Conservation (phyloP, 2,888 invertebrate genomes). For the Xestia rhomboidea region DNA sequence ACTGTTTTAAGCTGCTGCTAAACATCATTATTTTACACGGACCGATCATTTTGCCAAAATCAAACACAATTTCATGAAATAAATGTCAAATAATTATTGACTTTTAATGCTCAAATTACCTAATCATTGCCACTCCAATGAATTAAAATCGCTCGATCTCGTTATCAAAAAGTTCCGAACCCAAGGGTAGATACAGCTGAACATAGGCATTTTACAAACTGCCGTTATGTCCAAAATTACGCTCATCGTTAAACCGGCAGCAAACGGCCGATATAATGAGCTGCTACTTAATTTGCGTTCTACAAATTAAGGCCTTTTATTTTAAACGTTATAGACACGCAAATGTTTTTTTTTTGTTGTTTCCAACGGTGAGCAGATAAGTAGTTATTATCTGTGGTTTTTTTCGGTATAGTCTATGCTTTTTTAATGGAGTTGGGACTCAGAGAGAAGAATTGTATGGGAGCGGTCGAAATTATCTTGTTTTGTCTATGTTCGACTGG, state of each 20-base stretch:
- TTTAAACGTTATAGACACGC: slow-evolving; percentile 37
- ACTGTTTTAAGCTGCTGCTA: too few species aligned
- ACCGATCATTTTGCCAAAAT: background rate
- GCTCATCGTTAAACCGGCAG: slow-evolving; percentile 30
- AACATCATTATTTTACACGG: background rate
- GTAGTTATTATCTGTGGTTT: slow-evolving; percentile 5
- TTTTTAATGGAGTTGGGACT: background rate
- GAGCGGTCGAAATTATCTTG: too few species aligned
- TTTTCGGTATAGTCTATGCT: background rate
- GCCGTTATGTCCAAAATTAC: slow-evolving; percentile 45
- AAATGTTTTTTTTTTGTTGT: background rate
- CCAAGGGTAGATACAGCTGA: background rate
- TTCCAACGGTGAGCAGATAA: background rate
- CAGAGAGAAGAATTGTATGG: background rate
- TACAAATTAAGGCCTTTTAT: slow-evolving; percentile 38
- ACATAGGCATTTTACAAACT: slow-evolving; percentile 30
- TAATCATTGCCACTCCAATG: background rate
- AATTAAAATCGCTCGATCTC: background rate
- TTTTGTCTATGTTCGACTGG: background rate
- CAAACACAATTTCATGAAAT: background rate
- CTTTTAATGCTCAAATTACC: background rate
- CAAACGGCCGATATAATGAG: slow-evolving; percentile 44
- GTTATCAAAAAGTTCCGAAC: background rate
- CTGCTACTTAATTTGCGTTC: slow-evolving; percentile 43
- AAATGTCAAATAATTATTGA: background rate